Base-by-base conservation (phyloP, 2,113 vertebrate species). In the Siniperca chuatsi region DNA sequence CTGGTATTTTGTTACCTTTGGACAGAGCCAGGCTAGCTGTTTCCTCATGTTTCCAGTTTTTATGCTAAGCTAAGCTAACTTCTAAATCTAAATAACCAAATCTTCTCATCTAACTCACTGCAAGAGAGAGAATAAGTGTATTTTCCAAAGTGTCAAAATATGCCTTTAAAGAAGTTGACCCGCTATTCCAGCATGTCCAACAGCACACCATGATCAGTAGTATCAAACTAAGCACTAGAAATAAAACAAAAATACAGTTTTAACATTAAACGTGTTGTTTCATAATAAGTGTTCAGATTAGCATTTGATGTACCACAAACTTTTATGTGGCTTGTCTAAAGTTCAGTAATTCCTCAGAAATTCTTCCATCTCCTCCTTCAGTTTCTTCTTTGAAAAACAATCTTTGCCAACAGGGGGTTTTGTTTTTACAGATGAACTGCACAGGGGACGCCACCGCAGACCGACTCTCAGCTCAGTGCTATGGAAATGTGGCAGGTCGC, bases 381-480 rank as follows among this genome's bases (percentile, higher is more conserved):
- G 79, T 78, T 87, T 90, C 75, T 46, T 81, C 70, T 75, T 75
- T 85, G 69, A 70, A 91, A 94, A 94, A 93, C 85, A 94, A 94
- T 89, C 85, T 90, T 75, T 88, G 33, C 65, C 64, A 80, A 88
- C 81, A 55, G 83, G 82, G 72, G 84, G 80, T 89, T 92, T 90
- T 96, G 94, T 96, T 96, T 94, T 94, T 78, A 92, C 96, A 97
- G 97, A 94, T 97, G 95, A 95, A 92, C 94, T 97, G 97, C 95
- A 94, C 90, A n/a, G 94, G 95, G 79, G 94, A 95, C 54, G 44
- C 90, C 33, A 44, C 75, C 0, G 65, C 83, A 6, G 86, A 93
- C 64, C 89, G 92, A 40, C 91, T 97, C 83, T 94, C 93, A 25
- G 95, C 94, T n/a, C 88, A 92, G 84, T 97, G 96, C 91, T 90